Evolutionary conservation across 1,140 invertebrate genomes (phyloP).

Genomic region (Apis dorsata): DNA sequence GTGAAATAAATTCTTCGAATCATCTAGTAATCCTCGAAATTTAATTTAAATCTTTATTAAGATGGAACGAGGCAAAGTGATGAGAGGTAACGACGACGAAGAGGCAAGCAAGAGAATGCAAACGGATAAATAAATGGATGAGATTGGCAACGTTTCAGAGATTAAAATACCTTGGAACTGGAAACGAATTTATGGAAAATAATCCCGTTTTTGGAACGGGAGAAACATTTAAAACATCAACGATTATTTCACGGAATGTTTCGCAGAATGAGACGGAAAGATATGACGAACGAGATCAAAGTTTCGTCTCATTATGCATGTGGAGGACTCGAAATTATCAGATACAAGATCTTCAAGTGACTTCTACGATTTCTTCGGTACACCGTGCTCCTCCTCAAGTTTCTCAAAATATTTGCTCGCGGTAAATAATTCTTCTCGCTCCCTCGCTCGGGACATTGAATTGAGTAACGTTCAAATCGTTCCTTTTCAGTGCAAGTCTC

Average conservation of each 20-base stretch:
- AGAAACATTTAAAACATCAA: too few species aligned
- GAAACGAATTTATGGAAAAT: conserved; percentile 36
- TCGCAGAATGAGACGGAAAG: not conserved
- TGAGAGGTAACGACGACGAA: not conserved
- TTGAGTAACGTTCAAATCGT: too few species aligned
- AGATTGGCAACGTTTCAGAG: conserved; percentile 39
- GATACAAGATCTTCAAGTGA: not conserved
- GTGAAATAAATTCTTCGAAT: too few species aligned
- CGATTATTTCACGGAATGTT: not conserved
- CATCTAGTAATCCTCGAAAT: not conserved
- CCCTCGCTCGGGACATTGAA: too few species aligned
- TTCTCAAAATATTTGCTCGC: conserved; percentile 5
- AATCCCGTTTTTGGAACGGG: not conserved
- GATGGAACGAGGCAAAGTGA: too few species aligned
- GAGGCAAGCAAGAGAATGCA: not conserved
- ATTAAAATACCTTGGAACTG: not conserved
- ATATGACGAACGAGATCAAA: not conserved
- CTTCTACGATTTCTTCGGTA: not conserved
- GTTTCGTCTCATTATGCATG: not conserved
- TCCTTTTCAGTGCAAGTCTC: too few species aligned
- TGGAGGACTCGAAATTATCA: not conserved
- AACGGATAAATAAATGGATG: conserved; percentile 10
- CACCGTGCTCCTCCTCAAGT: not conserved
- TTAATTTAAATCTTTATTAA: conserved; percentile 17
- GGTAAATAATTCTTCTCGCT: not conserved